Evolutionary conservation across 2,888 invertebrate genomes (phyloP), one percentile per base, ranked within the genome.

Genomic region (Iphiclides podalirius): DNA sequence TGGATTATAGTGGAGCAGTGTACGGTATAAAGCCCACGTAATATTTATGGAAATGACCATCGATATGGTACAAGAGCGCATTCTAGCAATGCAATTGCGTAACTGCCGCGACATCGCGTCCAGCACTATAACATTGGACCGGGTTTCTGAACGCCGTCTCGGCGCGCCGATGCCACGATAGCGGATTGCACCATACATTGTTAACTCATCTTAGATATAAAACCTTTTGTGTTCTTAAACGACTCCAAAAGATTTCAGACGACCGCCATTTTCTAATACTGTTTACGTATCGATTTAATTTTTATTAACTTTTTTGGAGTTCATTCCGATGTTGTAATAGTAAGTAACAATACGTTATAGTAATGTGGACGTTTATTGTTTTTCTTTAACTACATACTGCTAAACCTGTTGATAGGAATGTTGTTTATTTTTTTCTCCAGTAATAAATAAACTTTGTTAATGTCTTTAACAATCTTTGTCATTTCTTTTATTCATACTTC

Each of bases 31-130:
- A 46, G 37, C 44, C 48, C 37, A 38, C 38, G 43, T 43, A 23
- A 43, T 53, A 55, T 55, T 56, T 60, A 57, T 58, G 52, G 57
- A 49, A 56, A 47, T 50, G 47, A 44, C 38, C 55, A 48, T 40
- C 43, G 53, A 56, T 54, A 55, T 53, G 46, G 57, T 60, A 55
- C 58, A 54, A 57, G 54, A 57, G 54, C 58, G 57, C 53, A 28
- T 47, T 75, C 75, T 66, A 20, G 20, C 20, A 20, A 62, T 70
- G 69, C 68, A 69, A 75, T 79, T 81, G 75, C 74, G 71, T 68
- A 77, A 75, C 60, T 64, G 64, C 66, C 70, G 64, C 65, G 63
- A 55, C 64, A n/a, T n/a, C 63, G 70, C 66, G 66, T 66, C 66
- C 64, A 59, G 63, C 57, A 54, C 52, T 49, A 54, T n/a, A 48